These are phyloP conservation scores for Scaptomyza montana DNA, from an alignment of 1,140 invertebrate species.

Conservation along the genomic window DNA sequence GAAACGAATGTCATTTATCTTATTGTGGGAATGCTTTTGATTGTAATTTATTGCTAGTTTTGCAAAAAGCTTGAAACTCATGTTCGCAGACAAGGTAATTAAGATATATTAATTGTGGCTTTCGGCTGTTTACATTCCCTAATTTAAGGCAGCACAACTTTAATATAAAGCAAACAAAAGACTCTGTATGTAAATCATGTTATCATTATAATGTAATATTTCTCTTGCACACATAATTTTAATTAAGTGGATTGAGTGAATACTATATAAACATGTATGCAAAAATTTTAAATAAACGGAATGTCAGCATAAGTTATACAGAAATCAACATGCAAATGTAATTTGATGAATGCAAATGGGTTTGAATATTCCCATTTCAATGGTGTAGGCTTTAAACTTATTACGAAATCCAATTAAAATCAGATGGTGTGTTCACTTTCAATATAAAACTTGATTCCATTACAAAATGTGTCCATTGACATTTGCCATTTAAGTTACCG, in stretches of 20 bases:
- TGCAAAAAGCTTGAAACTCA: conserved; percentile 12
- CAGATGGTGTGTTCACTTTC: too few relatives aligned
- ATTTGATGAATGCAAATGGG: neutral
- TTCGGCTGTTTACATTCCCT: neutral
- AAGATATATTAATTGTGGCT: neutral
- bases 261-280: neutral
- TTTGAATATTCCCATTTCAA: neutral
- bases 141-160: too few relatives aligned
- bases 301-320: neutral
- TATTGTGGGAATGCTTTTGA: conserved; percentile 14
- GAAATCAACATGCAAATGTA: neutral
- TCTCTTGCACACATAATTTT: neutral
- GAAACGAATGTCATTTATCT: conserved; percentile 35
- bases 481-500: neutral
- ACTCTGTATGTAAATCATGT: neutral
- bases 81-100: neutral
- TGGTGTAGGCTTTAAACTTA: neutral
- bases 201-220: neutral
- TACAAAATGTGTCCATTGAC: too few relatives aligned
- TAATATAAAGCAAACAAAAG: too few relatives aligned
- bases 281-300: neutral
- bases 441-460: too few relatives aligned
- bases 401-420: too few relatives aligned
- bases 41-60: conserved; percentile 12
- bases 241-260: neutral